phyloP scores from a whole-genome alignment of 2,797 vertebrate species.

The Graptemys geographica region DNA sequence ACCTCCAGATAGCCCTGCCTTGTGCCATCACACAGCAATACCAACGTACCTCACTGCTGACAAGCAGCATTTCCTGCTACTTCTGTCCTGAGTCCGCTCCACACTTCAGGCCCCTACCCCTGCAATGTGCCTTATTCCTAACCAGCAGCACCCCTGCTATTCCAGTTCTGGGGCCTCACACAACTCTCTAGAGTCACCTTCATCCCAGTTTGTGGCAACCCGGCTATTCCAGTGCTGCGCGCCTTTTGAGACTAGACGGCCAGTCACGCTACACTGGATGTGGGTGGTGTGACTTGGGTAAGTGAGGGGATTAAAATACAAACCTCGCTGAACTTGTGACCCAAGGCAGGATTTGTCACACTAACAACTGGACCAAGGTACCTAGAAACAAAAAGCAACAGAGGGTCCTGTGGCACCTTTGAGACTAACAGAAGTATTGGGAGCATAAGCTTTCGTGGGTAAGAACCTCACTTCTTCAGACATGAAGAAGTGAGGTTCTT shows the following conservation, averaged over 20 bases:
- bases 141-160: not conserved
- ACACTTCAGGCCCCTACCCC: not conserved
- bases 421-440: no score
- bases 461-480: no score
- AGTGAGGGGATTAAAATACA: not conserved
- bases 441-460: no score
- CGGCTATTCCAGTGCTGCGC: rapidly evolving
- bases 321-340: not conserved
- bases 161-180: not conserved
- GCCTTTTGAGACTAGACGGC: not conserved
- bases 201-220: rapidly evolving
- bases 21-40: not conserved
- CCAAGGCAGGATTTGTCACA: not conserved
- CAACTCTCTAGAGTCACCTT: not conserved
- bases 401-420: no score
- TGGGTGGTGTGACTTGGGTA: not conserved
- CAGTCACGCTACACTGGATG: not conserved
- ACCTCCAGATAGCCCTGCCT: not conserved
- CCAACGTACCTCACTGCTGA: not conserved
- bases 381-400: not conserved
- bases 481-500: no score
- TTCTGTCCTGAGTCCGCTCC: not conserved
- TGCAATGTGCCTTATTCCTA: not conserved
- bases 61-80: not conserved
- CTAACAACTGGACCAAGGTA: not conserved